Evolutionary conservation across 2,888 invertebrate species (phyloP), one percentile per base, ranked within the genome.

Genomic region (Dilophus febrilis): DNA sequence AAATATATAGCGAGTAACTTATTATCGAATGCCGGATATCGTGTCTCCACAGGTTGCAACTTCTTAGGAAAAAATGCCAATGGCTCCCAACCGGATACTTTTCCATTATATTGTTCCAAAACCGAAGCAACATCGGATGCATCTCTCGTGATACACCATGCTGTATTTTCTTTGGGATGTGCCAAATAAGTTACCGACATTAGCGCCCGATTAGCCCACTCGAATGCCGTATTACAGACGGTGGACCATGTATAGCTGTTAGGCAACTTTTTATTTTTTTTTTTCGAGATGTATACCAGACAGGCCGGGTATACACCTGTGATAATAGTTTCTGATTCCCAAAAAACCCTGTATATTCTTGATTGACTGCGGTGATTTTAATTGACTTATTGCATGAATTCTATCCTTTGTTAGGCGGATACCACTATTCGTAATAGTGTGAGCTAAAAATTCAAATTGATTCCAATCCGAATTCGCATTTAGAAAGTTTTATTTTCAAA

Each of bases 1-100:
- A 48, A 44, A 36, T 58, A 61, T 1, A 59, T 54, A 0, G 56
- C 58, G 3, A 59, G 47, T 0, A 62, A 49, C 45, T 59, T 57
- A 11, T 56, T 28, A 41, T 63, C 58, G 42, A 57, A 59, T 2
- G 52, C 44, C 16, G 47, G 44, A 32, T 59, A 61, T 10, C 53
- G 55, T 10, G 18, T 35, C 41, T 61, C 51, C 0, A 55, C 40
- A 1, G 50, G 40, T 14, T 41, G 48, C 3, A 60, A 42, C 19
- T 55, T 55, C 34, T 45, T 46, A 2, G 55, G 57, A 40, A 55
- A 59, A 42, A 57, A 61, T 2, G 51, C 52, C 8, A 60, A 42
- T 0, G 57, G 58, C 45, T 56, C 43, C 55, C 55, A 57, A 6
- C 8, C 8, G 4, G 22, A 22, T 2, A 38, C 12, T 6, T 42